These are phyloP conservation scores for Cancer borealis DNA, from an alignment of 2,888 invertebrate species.

Conservation along the genomic window DNA sequence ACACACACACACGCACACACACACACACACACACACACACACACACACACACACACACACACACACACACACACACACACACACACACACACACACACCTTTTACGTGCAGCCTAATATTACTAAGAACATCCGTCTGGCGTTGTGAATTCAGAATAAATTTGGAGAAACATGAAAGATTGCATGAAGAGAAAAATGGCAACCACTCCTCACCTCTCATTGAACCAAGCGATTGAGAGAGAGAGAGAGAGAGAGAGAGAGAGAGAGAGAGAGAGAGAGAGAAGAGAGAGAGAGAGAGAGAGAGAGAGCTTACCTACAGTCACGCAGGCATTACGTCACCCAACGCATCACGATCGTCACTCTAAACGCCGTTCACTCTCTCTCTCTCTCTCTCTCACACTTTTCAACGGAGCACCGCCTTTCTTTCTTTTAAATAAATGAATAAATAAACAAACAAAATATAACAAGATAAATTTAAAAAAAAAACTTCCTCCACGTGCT, in stretches of 20 bases:
- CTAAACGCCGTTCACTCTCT: neutral
- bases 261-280: slow-evolving; percentile 20
- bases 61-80: neutral
- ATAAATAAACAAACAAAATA: neutral
- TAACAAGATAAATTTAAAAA: too few species aligned
- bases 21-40: neutral
- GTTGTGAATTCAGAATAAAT: neutral
- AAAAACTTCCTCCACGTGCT: too few species aligned
- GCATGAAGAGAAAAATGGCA: neutral
- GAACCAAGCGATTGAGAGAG: neutral
- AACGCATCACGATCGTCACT: neutral
- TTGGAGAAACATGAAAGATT: too few species aligned
- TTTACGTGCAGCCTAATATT: neutral
- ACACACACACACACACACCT: neutral
- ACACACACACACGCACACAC: neutral
- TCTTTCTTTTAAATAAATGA: neutral
- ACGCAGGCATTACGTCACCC: neutral
- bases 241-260: slow-evolving; percentile 20
- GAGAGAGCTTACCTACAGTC: neutral
- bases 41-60: neutral
- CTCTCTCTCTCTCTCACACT: neutral
- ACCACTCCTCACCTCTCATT: too few species aligned
- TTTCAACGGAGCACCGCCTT: neutral
- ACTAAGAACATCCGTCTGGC: neutral
- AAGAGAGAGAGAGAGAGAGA: slow-evolving; percentile 16